These are phyloP conservation scores for Rhagologus leucostigma DNA, from an alignment of 2,113 vertebrate genomes.

Conservation along the genomic window DNA sequence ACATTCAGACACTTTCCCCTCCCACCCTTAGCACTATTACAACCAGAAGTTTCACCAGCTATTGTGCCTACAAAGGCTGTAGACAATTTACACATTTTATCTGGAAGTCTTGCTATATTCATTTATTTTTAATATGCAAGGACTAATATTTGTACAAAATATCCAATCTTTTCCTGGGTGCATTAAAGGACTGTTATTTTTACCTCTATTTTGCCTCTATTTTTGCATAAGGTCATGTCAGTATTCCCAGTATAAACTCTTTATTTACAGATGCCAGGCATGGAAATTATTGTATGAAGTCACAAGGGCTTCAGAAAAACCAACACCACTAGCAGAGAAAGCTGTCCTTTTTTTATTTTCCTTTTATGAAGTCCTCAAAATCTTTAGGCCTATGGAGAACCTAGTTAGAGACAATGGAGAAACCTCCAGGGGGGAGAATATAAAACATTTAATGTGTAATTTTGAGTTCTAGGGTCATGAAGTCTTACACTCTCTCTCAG, in stretches of 20 bases:
- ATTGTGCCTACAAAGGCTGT: background rate
- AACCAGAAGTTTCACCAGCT: background rate
- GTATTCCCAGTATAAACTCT: background rate
- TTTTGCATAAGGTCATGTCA: background rate
- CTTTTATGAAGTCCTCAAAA: slow-evolving; percentile 58
- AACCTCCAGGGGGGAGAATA: slow-evolving; percentile 50
- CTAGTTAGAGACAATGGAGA: slow-evolving; percentile 67
- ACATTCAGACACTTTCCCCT: background rate
- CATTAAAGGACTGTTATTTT: background rate
- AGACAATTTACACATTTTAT: background rate
- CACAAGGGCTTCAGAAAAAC: slow-evolving; percentile 16
- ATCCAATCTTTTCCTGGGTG: background rate
- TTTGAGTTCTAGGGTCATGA: slow-evolving; percentile 67
- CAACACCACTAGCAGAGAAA: background rate
- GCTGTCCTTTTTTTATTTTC: background rate
- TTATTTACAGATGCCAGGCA: slow-evolving; percentile 20
- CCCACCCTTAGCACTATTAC: background rate
- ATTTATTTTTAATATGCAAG: background rate
- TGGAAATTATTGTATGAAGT: background rate
- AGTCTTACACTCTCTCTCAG: slow-evolving; percentile 54
- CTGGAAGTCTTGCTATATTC: background rate
- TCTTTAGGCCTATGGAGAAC: slow-evolving; percentile 43
- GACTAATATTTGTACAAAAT: background rate
- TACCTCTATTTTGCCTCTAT: background rate
- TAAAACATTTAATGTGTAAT: slow-evolving; percentile 64